Percentiles rank a stretch among this genome's conserved stretches.
These are phyloP conservation scores for Candoia aspera DNA, from an alignment of 2,113 vertebrate genomes.

Conservation along the genomic window DNA sequence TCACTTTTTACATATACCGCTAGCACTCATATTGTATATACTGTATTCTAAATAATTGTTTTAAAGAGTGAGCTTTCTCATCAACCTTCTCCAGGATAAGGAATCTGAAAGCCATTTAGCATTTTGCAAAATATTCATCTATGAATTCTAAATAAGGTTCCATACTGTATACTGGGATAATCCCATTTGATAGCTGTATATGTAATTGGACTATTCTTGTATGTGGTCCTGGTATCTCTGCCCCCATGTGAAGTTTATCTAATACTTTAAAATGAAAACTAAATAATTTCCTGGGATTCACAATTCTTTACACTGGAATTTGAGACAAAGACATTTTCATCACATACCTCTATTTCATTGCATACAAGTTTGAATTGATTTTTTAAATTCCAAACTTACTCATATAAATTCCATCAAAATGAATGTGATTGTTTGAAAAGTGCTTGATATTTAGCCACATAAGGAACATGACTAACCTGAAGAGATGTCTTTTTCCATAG, in stretches of 20 bases:
- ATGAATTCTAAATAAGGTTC: background rate
- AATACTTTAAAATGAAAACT: background rate
- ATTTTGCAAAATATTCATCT: background rate
- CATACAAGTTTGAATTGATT: background rate
- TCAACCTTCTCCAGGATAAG: background rate
- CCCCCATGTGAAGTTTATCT: background rate
- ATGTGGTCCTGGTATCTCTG: constrained; percentile 11
- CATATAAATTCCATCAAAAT: constrained; percentile 20
- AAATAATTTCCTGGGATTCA: background rate
- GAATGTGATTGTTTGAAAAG: background rate
- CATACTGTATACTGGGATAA: constrained; percentile 27
- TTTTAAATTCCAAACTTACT: background rate
- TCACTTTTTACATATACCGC: background rate
- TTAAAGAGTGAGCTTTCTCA: background rate
- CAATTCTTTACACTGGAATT: background rate
- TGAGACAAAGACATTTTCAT: constrained; percentile 21
- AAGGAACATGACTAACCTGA: background rate
- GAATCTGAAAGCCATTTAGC: background rate
- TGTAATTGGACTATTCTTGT: constrained; percentile 40
- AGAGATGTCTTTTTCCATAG: background rate
- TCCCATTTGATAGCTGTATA: constrained; percentile 35
- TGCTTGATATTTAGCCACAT: background rate
- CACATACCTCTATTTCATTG: constrained; percentile 8
- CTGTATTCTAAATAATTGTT: constrained; percentile 29
- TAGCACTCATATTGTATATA: background rate